Evolutionary conservation across 2,113 vertebrate genomes (phyloP), one percentile per base, ranked within the genome.

Genomic region (Scartelaos histophorus): DNA sequence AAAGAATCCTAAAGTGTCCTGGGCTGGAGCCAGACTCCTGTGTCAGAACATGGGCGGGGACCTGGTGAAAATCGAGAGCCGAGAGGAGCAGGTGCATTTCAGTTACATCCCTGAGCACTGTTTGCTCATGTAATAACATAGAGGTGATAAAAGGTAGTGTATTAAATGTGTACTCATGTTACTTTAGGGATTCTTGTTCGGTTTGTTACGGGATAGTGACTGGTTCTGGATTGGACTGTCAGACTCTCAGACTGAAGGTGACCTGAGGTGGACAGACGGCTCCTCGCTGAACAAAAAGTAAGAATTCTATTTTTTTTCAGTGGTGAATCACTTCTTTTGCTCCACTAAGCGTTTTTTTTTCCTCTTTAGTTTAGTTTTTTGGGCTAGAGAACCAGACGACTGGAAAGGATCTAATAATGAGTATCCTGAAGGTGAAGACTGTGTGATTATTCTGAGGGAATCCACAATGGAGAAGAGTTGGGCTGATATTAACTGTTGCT

Each of bases 201-300:
- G 0, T 0, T 0, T 57, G 0, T 66, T 0, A 13, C 0, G 1
- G 5, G 51, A n/a, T 5, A 10, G 19, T 21, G 76, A 82, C 35
- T 74, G 24, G 53, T 89, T 90, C 83, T 92, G 90, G 88, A 91
- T 91, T 15, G 85, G 73, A 58, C 87, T 91, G 79, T 87, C 83
- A 0, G 58, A 82, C 78, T 64, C 1, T 29, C 0, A 4, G 24
- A 0, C 0, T 4, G 87, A 91, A 43, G 43, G 0, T 0, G 15
- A 0, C 0, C 92, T 88, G 88, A 2, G 78, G 7, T 91, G 89
- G 89, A 60, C 54, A 11, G 87, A 92, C 3, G 45, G 64, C 7
- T 81, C 85, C 6, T 3, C 1, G 4, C 83, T 89, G 24, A 0
- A 67, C 0, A 0, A 0, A 13, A 76, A 78, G 89, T 88, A n/a